A percentile compares a stretch with the other conserved stretches of the same genome.
These are phyloP conservation scores for Aphelenchoides bicaudatus DNA, from an alignment of 2,888 invertebrate species.

Conservation along the genomic window DNA sequence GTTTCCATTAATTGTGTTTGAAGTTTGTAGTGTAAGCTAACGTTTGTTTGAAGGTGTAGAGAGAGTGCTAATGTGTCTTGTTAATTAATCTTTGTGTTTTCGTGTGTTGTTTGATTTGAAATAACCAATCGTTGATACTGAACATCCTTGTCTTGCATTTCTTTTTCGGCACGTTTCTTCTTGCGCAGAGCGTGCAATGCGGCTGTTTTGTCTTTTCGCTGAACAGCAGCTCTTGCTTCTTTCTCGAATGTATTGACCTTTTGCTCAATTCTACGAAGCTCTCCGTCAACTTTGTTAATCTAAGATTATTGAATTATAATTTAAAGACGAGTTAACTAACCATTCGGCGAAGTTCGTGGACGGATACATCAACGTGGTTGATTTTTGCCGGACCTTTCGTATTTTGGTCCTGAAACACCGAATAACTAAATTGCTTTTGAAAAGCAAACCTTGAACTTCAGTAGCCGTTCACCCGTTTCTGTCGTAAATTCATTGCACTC, in stretches of 20 bases:
- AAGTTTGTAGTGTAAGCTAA: too few species aligned
- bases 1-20: too few species aligned
- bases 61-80: too few species aligned
- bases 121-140: slow-evolving; percentile 47
- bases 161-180: slow-evolving; percentile 49
- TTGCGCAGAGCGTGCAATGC: slow-evolving; percentile 44
- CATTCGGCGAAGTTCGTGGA: slow-evolving; percentile 50
- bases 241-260: slow-evolving; percentile 43
- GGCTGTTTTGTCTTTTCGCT: slow-evolving; percentile 40
- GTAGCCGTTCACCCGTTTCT: slow-evolving; percentile 45
- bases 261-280: slow-evolving; percentile 47
- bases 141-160: slow-evolving; percentile 50
- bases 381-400: slow-evolving; percentile 45
- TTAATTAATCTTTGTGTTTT: too few species aligned
- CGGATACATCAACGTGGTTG: slow-evolving; percentile 51
- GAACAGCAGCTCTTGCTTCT: slow-evolving; percentile 42
- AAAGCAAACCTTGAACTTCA: slow-evolving; percentile 50
- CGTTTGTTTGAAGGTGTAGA: too few species aligned
- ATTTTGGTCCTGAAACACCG: slow-evolving; percentile 30
- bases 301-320: too few species aligned
- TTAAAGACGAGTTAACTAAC: too few species aligned
- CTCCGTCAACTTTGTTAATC: slow-evolving; percentile 46
- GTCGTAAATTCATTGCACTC: slow-evolving; percentile 41
- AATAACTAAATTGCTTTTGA: not conserved
- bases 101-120: too few species aligned